Evolutionary conservation across 2,797 vertebrate genomes (phyloP).

Genomic region (Diplodus sargus): DNA sequence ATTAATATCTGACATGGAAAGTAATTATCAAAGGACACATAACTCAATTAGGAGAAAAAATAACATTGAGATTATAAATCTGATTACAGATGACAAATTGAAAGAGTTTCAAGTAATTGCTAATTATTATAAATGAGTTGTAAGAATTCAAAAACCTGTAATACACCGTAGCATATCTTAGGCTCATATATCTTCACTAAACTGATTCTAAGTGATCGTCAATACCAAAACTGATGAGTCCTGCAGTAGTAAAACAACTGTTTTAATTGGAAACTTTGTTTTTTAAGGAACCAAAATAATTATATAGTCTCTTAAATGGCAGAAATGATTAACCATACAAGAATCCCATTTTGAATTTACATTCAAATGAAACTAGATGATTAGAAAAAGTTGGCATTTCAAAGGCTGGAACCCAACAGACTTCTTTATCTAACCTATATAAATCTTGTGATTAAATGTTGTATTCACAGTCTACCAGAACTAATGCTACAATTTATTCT

Average conservation of each 20-base stretch:
- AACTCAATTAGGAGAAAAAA: slow-evolving; percentile 38
- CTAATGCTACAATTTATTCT: not conserved
- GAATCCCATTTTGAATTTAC: not conserved
- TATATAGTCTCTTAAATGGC: not conserved
- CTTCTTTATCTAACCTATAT: not conserved
- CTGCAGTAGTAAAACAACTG: not conserved
- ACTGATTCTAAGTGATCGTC: slow-evolving; percentile 14
- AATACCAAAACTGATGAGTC: slow-evolving; percentile 6
- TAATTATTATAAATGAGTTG: slow-evolving; percentile 32
- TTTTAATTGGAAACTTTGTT: not conserved
- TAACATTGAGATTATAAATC: slow-evolving; percentile 11
- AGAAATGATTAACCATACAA: not conserved
- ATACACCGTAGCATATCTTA: not conserved
- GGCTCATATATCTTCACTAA: slow-evolving; percentile 28
- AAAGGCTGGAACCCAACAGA: not conserved
- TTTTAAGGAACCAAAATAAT: not conserved
- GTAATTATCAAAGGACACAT: slow-evolving; percentile 30
- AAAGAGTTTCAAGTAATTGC: slow-evolving; percentile 12
- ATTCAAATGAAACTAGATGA: not conserved
- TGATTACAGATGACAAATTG: slow-evolving; percentile 46
- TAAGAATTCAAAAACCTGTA: slow-evolving; percentile 2
- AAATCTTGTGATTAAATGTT: not conserved
- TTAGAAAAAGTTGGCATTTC: not conserved
- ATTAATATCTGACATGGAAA: slow-evolving; percentile 41
- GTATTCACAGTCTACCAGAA: not conserved